phyloP scores from a whole-genome alignment of 1,140 invertebrate species.

The Agrilus planipennis region DNA sequence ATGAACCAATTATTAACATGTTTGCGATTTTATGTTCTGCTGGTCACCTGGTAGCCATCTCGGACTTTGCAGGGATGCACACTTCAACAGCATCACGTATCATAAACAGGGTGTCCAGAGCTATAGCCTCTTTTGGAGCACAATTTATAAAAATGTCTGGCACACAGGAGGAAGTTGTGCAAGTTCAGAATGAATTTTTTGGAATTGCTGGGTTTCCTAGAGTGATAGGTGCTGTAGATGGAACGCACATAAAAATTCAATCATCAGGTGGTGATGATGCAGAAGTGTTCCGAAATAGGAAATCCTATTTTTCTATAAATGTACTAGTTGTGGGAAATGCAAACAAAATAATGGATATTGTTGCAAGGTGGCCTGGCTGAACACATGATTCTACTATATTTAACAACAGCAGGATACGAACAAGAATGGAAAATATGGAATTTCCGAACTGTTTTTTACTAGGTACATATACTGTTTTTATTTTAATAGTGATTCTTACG shows the following conservation, averaged over 20 bases:
- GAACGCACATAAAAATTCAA: slow-evolving; percentile 6
- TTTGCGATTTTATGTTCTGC: slow-evolving; percentile 9
- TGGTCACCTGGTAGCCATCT: slow-evolving; percentile 6
- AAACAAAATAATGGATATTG: slow-evolving; percentile 5
- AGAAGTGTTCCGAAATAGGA: slow-evolving; percentile 7
- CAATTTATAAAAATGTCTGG: slow-evolving; percentile 2
- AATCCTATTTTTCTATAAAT: slow-evolving; percentile 8
- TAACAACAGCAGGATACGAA: background rate
- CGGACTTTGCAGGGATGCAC: slow-evolving; percentile 11
- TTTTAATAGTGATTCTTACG: no score
- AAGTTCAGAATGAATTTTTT: slow-evolving; percentile 3
- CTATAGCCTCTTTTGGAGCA: slow-evolving; percentile 1
- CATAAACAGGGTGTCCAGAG: background rate
- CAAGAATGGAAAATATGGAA: background rate
- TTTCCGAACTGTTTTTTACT: slow-evolving; percentile 1
- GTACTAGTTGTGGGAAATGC: slow-evolving; percentile 2
- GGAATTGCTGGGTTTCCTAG: background rate
- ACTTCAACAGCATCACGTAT: slow-evolving; percentile 1
- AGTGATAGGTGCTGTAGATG: slow-evolving; percentile 4
- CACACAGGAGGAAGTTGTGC: background rate
- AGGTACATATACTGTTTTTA: no score
- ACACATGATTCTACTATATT: slow-evolving; percentile 4
- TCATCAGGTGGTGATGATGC: slow-evolving; percentile 5
- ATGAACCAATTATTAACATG: slow-evolving; percentile 12
- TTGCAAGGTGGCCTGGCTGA: slow-evolving; percentile 4